Evolutionary conservation across 2,113 vertebrate genomes (phyloP), one percentile per base, ranked within the genome.

Genomic region (Pygoscelis antarcticus): DNA sequence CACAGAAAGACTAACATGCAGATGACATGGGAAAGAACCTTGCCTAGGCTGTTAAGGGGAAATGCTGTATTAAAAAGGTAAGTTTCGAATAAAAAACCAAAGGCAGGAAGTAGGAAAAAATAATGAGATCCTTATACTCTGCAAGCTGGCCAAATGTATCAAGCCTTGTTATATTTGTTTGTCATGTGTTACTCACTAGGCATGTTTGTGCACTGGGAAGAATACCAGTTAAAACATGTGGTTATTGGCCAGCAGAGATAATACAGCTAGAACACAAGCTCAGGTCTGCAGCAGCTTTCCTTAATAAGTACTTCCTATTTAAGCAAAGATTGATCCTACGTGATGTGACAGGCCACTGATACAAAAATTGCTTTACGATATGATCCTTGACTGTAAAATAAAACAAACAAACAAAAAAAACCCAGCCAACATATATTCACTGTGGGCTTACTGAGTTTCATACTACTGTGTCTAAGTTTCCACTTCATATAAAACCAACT

Each of bases 191-290:
- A 96, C 44, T 91, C 82, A 55, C 62, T 16, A 78, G 71, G 62
- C 87, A 77, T 74, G 81, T 60, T 87, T 3, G 0, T 55, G 72
- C 26, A 22, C 83, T 83, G 96, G 93, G 93, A 96, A 81, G 51
- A 77, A 78, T 7, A 93, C 60, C 93, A 95, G 92, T 86, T 83
- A 89, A 89, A 96, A 93, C 77, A 91, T 22, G 82, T 71, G 93
- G 78, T 90, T 90, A 66, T 30, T 75, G 87, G 91, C 83, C 71
- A 64, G 71, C 70, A 68, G 62, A 93, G 81, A 74, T 66, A 85
- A 51, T 16, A 75, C 36, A 49, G 65, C 47, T 16, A 66, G 22
- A 91, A 79, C 0, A 2, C 64, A 79, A 57, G 23, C 84, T 69
- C 68, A 57, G 77, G 72, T 92, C 80, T 84, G 89, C 52, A 68